Percentiles rank a stretch among this genome's conserved stretches.
Conservation (phyloP, 2,888 invertebrate species). For the Xestoiulus laeticollis region DNA sequence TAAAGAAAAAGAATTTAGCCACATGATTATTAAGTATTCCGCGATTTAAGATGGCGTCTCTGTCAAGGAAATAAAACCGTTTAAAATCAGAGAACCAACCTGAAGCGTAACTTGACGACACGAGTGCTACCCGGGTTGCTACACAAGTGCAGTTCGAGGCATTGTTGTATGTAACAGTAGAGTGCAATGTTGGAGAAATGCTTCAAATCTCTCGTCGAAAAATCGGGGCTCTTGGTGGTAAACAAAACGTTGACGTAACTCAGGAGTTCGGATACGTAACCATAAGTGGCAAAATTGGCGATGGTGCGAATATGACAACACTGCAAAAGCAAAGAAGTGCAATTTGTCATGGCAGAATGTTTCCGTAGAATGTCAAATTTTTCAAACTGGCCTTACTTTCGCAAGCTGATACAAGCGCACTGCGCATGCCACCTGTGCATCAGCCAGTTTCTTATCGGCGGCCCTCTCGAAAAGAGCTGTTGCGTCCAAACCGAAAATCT, state of each 20-base stretch:
- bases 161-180: slow-evolving; percentile 72
- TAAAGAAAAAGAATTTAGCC: no score
- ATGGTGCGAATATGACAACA: slow-evolving; percentile 71
- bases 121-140: no score
- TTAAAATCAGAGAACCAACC: slow-evolving; percentile 58
- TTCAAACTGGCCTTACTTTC: slow-evolving; percentile 62
- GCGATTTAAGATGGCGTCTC: no score
- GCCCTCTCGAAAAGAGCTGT: slow-evolving; percentile 77
- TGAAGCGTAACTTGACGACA: slow-evolving; percentile 57
- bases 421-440: slow-evolving; percentile 79
- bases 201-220: slow-evolving; percentile 69
- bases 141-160: slow-evolving; percentile 62
- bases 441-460: slow-evolving; percentile 80
- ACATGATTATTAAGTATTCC: no score
- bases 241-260: slow-evolving; percentile 70
- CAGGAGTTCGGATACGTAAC: slow-evolving; percentile 71
- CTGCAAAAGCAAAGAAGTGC: slow-evolving; percentile 60
- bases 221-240: slow-evolving; percentile 66
- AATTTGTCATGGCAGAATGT: not conserved
- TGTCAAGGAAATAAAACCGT: no score
- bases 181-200: slow-evolving; percentile 74
- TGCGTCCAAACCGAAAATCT: slow-evolving; percentile 72
- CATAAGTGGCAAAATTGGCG: slow-evolving; percentile 72
- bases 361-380: no score
- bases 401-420: slow-evolving; percentile 82